These are phyloP conservation scores for Chrysolina haemoptera DNA, from an alignment of 2,888 invertebrate species.

Conservation along the genomic window DNA sequence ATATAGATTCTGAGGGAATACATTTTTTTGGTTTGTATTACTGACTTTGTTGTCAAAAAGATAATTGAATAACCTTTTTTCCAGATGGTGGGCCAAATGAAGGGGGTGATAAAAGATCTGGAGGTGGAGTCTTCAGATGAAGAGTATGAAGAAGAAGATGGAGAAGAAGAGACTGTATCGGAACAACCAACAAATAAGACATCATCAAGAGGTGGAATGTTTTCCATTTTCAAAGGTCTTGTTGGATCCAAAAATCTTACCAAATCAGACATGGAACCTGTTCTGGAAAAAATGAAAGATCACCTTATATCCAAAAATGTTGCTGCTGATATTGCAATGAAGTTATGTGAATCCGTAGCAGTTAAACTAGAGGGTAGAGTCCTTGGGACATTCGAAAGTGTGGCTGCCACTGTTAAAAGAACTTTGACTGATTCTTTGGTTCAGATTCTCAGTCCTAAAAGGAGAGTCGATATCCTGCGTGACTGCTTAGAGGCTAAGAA, in stretches of 20 bases:
- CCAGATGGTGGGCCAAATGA: conserved; percentile 87
- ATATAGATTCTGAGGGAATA: not conserved
- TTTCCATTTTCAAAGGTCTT: conserved; percentile 86
- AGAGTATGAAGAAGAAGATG: conserved; percentile 76
- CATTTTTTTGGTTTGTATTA: conserved; percentile 24
- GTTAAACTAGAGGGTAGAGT: conserved; percentile 92
- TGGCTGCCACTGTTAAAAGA: conserved; percentile 89
- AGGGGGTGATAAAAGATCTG: conserved; percentile 85
- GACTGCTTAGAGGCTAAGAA: conserved; percentile 92
- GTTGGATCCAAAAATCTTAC: conserved; percentile 93
- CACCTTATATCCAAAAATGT: conserved; percentile 98
- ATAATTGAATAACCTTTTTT: conserved; percentile 34
- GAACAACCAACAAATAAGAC: conserved; percentile 50
- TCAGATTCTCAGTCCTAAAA: conserved; percentile 93
- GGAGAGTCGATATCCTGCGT: conserved; percentile 95
- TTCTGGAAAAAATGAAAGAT: conserved; percentile 93
- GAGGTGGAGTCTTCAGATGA: conserved; percentile 84
- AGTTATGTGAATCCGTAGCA: conserved; percentile 94
- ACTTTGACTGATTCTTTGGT: conserved; percentile 94
- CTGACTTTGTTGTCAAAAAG: not conserved
- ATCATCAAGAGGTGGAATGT: conserved; percentile 75
- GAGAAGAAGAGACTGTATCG: conserved; percentile 65
- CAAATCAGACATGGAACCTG: conserved; percentile 85
- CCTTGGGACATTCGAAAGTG: conserved; percentile 94
- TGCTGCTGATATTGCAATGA: conserved; percentile 94